Conservation (phyloP, 1,140 invertebrate species). For the Apis cerana region DNA sequence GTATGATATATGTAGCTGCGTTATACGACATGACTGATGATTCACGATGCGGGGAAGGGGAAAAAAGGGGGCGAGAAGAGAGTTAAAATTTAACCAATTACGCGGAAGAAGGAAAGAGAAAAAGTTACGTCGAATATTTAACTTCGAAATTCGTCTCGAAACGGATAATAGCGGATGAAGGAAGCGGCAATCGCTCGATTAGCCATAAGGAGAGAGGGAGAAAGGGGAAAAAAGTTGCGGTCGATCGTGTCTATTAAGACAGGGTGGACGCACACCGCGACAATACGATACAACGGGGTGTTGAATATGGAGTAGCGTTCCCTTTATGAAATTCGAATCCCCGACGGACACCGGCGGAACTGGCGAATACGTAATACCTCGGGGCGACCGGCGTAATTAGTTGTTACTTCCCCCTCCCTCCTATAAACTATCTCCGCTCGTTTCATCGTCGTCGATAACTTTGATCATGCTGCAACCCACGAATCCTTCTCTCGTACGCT, state of each 20-base stretch:
- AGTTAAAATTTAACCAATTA: no score
- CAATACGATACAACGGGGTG: constrained; percentile 41
- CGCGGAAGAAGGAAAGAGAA: not conserved
- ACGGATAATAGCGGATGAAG: not conserved
- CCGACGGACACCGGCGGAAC: constrained; percentile 33
- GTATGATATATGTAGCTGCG: no score
- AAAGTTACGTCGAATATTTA: not conserved
- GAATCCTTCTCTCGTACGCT: not conserved
- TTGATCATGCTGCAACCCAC: constrained; percentile 17
- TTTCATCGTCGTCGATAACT: constrained; percentile 38
- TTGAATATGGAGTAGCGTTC: constrained; percentile 44
- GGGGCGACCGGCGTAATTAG: constrained; percentile 37
- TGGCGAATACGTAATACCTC: constrained; percentile 45
- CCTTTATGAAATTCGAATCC: constrained; percentile 52
- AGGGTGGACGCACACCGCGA: constrained; percentile 2
- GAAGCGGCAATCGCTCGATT: constrained; percentile 13
- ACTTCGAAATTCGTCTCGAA: no score
- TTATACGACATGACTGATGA: no score
- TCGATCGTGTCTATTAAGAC: constrained; percentile 7
- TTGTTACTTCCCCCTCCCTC: constrained; percentile 14
- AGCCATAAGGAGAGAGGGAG: not conserved
- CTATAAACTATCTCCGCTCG: not conserved
- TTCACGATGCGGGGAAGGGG: no score
- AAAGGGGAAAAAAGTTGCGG: no score
- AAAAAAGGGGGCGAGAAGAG: no score